Percentiles rank a stretch among this genome's conserved stretches.
These are phyloP conservation scores for Ectemnius cavifrons DNA, from an alignment of 2,888 invertebrate species.

Conservation along the genomic window DNA sequence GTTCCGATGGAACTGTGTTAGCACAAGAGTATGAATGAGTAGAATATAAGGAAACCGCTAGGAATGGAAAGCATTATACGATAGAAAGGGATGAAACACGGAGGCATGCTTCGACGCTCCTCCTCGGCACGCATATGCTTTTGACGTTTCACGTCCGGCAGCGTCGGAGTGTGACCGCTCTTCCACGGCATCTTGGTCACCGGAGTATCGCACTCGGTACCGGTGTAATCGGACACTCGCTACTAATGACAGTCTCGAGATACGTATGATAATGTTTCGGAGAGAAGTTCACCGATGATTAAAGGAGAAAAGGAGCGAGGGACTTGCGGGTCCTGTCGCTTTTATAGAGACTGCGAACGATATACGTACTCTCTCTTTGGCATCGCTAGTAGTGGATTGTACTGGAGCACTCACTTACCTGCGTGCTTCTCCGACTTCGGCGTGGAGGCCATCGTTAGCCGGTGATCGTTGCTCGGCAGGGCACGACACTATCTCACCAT, in stretches of 20 bases:
- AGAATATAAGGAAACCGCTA: background rate
- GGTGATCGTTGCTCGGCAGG: conserved; percentile 54
- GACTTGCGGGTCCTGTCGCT: conserved; percentile 29
- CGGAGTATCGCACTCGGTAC: conserved; percentile 1
- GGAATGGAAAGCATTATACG: too few species aligned
- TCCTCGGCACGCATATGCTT: conserved; percentile 64
- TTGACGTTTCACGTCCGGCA: conserved; percentile 73
- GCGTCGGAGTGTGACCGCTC: conserved; percentile 37
- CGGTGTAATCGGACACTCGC: conserved; percentile 4
- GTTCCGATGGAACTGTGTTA: too few species aligned
- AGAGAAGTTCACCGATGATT: too few species aligned
- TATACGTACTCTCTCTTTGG: conserved; percentile 36
- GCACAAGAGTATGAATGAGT: background rate
- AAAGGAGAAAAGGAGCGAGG: conserved; percentile 11
- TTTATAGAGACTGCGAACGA: conserved; percentile 17
- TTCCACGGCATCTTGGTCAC: conserved; percentile 23
- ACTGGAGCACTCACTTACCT: conserved; percentile 66
- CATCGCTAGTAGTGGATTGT: conserved; percentile 34
- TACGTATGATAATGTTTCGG: background rate
- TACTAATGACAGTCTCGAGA: conserved; percentile 5
- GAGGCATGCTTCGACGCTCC: conserved; percentile 38
- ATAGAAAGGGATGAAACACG: conserved; percentile 22
- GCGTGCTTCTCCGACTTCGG: conserved; percentile 75
- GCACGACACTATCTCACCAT: conserved; percentile 72
- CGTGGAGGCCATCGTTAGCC: conserved; percentile 73